These are phyloP conservation scores for Lepeophtheirus salmonis DNA, from an alignment of 1,140 invertebrate genomes.

Conservation along the genomic window DNA sequence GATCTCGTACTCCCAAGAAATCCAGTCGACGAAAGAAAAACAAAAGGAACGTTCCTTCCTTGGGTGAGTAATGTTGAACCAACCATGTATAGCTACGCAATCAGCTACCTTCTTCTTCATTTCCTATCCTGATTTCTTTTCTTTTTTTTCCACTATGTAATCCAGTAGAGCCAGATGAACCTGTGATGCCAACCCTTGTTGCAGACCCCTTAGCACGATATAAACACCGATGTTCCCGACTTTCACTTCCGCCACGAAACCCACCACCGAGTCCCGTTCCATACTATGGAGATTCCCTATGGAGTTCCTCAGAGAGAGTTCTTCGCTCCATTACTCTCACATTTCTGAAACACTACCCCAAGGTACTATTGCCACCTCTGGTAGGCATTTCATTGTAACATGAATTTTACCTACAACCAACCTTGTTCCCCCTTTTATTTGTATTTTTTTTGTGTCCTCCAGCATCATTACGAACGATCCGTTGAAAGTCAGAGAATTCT, in stretches of 20 bases:
- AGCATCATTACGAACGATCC: neutral
- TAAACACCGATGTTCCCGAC: neutral
- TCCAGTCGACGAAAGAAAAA: neutral
- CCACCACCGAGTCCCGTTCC: neutral
- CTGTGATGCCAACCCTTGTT: neutral
- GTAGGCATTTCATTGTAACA: too few relatives aligned
- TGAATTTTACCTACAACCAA: neutral
- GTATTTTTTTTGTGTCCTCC: neutral
- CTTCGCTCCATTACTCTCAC: neutral
- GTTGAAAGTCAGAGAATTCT: neutral
- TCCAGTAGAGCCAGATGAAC: neutral
- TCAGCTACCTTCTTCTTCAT: neutral
- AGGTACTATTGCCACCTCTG: too few relatives aligned
- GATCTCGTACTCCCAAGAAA: neutral
- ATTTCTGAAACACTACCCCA: neutral
- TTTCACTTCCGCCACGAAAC: neutral
- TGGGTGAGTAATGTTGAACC: too few relatives aligned
- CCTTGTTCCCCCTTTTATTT: too few relatives aligned
- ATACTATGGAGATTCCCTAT: neutral
- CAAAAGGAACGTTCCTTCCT: too few relatives aligned
- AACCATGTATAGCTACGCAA: too few relatives aligned
- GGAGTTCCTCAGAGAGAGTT: neutral
- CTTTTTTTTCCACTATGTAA: neutral
- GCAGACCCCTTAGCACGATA: neutral
- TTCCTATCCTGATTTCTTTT: neutral